These are phyloP conservation scores for Microchrysa polita DNA, from an alignment of 2,888 invertebrate species.

Conservation along the genomic window DNA sequence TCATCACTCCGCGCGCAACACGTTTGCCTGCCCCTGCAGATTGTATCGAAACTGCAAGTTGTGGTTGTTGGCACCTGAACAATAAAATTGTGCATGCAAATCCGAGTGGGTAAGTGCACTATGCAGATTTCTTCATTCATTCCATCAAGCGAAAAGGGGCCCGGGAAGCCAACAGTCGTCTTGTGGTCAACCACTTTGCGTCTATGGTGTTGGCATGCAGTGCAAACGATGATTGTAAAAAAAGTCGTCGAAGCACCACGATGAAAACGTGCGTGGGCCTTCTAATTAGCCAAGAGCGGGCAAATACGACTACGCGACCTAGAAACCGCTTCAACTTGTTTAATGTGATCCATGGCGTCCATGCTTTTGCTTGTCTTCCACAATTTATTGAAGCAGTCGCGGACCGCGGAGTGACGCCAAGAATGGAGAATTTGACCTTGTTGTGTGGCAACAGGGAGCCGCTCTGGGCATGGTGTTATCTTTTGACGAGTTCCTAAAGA, in stretches of 20 bases:
- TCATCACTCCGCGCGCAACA: too few relatives aligned
- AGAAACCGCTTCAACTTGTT: slow-evolving; percentile 12
- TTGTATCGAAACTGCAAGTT: too few relatives aligned
- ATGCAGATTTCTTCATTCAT: too few relatives aligned
- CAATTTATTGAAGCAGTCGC: too few relatives aligned
- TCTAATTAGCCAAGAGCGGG: slow-evolving; percentile 6
- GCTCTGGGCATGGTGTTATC: neutral
- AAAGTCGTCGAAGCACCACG: neutral
- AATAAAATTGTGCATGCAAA: too few relatives aligned
- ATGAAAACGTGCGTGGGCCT: slow-evolving; percentile 27
- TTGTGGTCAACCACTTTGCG: slow-evolving; percentile 30
- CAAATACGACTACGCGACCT: slow-evolving; percentile 25
- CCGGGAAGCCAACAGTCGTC: neutral
- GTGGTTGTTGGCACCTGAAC: too few relatives aligned
- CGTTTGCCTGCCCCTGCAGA: too few relatives aligned
- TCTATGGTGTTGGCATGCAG: neutral
- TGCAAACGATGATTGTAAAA: slow-evolving; percentile 1
- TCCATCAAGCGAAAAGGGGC: neutral
- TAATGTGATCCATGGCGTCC: neutral
- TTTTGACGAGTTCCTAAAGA: too few relatives aligned
- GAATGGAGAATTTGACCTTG: neutral
- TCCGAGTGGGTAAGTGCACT: too few relatives aligned
- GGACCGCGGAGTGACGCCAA: neutral
- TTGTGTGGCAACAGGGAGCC: neutral
- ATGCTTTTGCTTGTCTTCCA: too few relatives aligned